Evolutionary conservation across 2,113 vertebrate species (phyloP).

Genomic region (Labeo rohita): DNA sequence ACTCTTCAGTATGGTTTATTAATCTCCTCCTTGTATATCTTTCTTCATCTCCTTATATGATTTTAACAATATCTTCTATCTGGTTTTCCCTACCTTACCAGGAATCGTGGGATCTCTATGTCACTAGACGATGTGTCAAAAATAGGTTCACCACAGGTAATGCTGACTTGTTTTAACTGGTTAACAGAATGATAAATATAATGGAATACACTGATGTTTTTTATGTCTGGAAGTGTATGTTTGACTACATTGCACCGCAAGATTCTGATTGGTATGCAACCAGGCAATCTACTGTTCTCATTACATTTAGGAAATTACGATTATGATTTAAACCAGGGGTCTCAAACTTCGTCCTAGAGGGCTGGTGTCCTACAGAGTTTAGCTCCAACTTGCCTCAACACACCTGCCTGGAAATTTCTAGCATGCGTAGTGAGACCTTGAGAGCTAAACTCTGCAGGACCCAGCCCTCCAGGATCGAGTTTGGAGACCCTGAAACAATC

Average conservation of each 20-base stretch:
- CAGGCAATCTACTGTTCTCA: background rate
- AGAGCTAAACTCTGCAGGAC: no score
- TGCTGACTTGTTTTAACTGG: background rate
- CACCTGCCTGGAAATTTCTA: no score
- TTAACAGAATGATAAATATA: background rate
- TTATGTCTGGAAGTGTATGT: background rate
- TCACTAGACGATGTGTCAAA: conserved; percentile 67
- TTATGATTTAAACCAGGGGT: background rate
- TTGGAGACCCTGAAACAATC: background rate
- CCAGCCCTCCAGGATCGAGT: no score
- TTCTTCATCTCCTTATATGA: background rate
- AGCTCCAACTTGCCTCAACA: no score
- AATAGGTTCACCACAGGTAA: conserved; percentile 39
- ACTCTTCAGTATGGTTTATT: conserved; percentile 63
- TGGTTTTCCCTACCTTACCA: conserved; percentile 45
- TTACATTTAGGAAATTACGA: background rate
- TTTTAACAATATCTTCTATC: background rate
- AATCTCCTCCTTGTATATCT: background rate
- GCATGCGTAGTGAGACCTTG: no score
- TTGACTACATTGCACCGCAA: background rate
- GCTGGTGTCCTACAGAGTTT: no score
- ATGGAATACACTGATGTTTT: background rate
- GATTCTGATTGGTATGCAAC: background rate
- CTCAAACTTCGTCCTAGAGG: no score
- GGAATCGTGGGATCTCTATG: conserved; percentile 60